Evolutionary conservation across 2,797 vertebrate species (phyloP).

Genomic region (Muraenolepis orangiensis): DNA sequence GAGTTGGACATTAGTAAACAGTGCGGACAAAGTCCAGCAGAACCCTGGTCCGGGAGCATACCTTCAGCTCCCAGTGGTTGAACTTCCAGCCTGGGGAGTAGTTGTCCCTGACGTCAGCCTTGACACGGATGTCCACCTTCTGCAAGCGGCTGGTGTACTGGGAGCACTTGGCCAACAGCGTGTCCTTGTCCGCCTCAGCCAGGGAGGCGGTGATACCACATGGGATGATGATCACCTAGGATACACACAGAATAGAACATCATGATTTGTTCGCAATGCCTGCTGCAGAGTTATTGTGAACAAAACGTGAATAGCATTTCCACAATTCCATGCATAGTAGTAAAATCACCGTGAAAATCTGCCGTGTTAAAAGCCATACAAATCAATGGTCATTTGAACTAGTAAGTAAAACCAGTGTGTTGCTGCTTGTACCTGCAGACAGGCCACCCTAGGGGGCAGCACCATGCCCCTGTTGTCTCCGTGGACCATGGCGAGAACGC

Average conservation of each 20-base stretch:
- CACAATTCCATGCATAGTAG: background rate
- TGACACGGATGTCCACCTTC: conserved; percentile 75
- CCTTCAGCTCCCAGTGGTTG: conserved; percentile 99
- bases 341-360: background rate
- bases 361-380: background rate
- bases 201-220: conserved; percentile 92
- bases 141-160: conserved; percentile 79
- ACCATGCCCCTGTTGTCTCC: conserved; percentile 96
- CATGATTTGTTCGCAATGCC: too few species aligned
- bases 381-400: background rate
- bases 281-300: background rate
- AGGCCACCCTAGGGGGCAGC: conserved; percentile 90
- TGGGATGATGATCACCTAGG: conserved; percentile 90
- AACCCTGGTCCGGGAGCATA: conserved; percentile 39
- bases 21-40: background rate
- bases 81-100: conserved; percentile 99
- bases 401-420: background rate
- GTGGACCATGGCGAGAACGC: conserved; percentile 96
- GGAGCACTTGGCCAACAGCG: conserved; percentile 81
- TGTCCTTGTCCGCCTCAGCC: conserved; percentile 84
- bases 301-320: background rate
- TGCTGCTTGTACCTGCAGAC: conserved; percentile 80
- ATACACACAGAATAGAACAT: too few species aligned
- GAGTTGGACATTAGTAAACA: background rate
- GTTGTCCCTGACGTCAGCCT: conserved; percentile 87